Base-by-base conservation (phyloP, 2,888 invertebrate genomes). In the Nematopogon swammerdamellus region DNA sequence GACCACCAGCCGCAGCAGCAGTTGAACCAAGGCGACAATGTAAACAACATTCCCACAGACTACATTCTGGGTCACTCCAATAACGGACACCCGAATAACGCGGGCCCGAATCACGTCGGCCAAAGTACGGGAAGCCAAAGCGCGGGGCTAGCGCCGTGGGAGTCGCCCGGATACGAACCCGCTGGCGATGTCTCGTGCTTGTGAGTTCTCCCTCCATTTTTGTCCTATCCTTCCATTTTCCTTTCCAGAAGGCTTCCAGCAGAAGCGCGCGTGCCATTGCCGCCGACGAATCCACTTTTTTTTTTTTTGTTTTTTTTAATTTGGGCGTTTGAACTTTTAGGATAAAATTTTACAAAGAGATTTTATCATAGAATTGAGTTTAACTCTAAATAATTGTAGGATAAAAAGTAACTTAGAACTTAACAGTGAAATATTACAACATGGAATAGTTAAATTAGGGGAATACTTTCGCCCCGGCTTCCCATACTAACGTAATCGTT, bases 161-260 rank as follows among this genome's bases (percentile, higher is more conserved):
- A 79, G 56, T 62, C 74, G 54, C 70, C 74, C 59, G 65, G 62
- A 59, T 79, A 77, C 60, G 79, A 79, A 68, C 75, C 76, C 57
- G 75, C 74, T 60, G 77, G 75, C 63, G 79, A 77, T 56, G 67
- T 76, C 56, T 72, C 77, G 68, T 74, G 77, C 77, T 79, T 76
- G 79, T 79, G 79, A 79, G 79, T 79, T 77, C 77, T n/a, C 70
- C 70, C 63, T 56, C 56, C 61, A 68, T 60, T 67, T 67, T 55
- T 51, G 19, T 68, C 71, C 70, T 60, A 36, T 14, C 36, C 11
- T 36, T 25, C 25, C 25, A 25, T 25, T 4, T 4, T 25, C 25
- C 25, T n/a, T n/a, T n/a, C n/a, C n/a, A n/a, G n/a, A n/a, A n/a
- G 57, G 52, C 50, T 60, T 56, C 65, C 59, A 55, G 50, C 60